Conservation (phyloP, 2,113 vertebrate genomes). For the Orthochromis malagaraziensis region DNA sequence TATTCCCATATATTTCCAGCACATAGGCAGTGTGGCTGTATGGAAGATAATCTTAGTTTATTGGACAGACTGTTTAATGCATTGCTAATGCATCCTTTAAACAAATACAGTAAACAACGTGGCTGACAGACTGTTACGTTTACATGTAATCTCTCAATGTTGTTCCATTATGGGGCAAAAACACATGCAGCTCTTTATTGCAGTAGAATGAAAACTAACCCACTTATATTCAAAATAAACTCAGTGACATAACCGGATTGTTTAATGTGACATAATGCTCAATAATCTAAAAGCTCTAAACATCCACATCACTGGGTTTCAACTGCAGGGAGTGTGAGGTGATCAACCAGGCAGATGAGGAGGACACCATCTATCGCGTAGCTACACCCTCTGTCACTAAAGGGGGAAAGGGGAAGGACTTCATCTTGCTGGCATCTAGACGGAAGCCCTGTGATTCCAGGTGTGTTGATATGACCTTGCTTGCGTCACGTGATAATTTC, state of each 20-base stretch:
- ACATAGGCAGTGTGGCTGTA: neutral
- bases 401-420: constrained; percentile 80
- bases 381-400: constrained; percentile 71
- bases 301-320: neutral
- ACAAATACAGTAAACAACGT: neutral
- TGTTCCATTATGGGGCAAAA: neutral
- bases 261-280: neutral
- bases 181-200: neutral
- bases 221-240: neutral
- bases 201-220: neutral
- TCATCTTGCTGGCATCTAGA: constrained; percentile 86
- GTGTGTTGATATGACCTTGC: constrained; percentile 49
- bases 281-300: neutral
- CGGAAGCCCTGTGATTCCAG: constrained; percentile 83
- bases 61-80: neutral
- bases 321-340: constrained; percentile 76
- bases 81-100: neutral
- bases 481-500: accelerated
- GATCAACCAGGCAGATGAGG: constrained; percentile 82
- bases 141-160: neutral
- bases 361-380: constrained; percentile 86
- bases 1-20: neutral
- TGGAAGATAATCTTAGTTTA: neutral
- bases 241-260: neutral
- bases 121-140: neutral